phyloP scores from a whole-genome alignment of 2,797 vertebrate genomes.

The Argyrosomus regius region DNA sequence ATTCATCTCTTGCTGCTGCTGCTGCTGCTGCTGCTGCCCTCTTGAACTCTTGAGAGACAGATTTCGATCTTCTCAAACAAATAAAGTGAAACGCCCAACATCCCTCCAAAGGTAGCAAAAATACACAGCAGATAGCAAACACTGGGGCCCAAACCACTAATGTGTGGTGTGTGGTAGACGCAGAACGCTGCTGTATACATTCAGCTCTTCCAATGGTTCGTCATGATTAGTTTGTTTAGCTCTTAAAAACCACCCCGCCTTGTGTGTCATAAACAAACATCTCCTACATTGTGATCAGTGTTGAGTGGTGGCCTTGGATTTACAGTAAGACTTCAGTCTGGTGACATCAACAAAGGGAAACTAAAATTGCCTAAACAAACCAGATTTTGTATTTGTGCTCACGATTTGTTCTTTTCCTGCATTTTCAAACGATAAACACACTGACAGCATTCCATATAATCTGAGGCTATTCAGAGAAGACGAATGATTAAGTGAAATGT shows the following conservation, averaged over 20 bases:
- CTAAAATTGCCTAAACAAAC: slow-evolving; percentile 7
- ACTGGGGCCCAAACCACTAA: slow-evolving; percentile 66
- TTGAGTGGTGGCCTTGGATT: slow-evolving; percentile 48
- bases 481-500: background rate
- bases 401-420: slow-evolving; percentile 1
- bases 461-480: background rate
- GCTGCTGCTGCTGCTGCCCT: slow-evolving; percentile 34
- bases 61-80: slow-evolving; percentile 63
- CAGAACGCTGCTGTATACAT: slow-evolving; percentile 67
- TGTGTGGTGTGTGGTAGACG: slow-evolving; percentile 60
- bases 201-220: slow-evolving; percentile 61
- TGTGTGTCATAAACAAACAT: slow-evolving; percentile 76
- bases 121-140: slow-evolving; percentile 68
- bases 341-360: slow-evolving; percentile 48
- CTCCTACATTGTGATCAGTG: slow-evolving; percentile 45
- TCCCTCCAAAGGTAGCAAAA: slow-evolving; percentile 71
- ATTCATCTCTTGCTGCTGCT: slow-evolving; percentile 33
- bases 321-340: slow-evolving; percentile 52
- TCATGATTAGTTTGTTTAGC: slow-evolving; percentile 82
- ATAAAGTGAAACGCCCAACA: slow-evolving; percentile 56
- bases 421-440: background rate
- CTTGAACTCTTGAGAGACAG: slow-evolving; percentile 28
- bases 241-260: slow-evolving; percentile 67
- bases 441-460: background rate
- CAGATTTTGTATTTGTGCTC: slow-evolving; percentile 36